Evolutionary conservation across 1,140 invertebrate genomes (phyloP).

Genomic region (Bombus sibiricus): DNA sequence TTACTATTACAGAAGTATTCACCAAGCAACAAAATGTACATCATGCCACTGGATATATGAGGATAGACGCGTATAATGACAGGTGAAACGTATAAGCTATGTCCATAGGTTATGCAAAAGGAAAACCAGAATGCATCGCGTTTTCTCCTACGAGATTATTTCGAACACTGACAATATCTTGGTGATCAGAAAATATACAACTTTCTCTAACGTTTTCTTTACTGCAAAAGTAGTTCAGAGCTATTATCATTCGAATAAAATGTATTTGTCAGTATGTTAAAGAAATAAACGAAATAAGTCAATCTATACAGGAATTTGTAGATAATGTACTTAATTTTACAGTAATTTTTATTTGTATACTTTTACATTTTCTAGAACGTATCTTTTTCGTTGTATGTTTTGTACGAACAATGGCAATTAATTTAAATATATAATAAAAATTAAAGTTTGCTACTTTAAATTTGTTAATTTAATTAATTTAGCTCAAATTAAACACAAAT

Average conservation of each 20-base stretch:
- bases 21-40: slow-evolving; percentile 14
- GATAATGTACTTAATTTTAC: no score
- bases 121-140: neutral
- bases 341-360: no score
- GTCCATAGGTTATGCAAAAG: neutral
- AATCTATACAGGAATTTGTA: no score
- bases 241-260: neutral
- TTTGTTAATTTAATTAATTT: no score
- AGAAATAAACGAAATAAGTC: no score
- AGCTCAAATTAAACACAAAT: no score
- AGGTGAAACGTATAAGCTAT: neutral
- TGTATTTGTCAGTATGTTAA: no score
- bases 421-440: no score
- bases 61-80: slow-evolving; percentile 4
- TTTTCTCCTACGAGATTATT: neutral
- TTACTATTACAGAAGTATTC: slow-evolving; percentile 19
- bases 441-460: no score
- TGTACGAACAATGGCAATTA: no score
- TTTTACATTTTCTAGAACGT: no score
- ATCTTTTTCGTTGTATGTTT: no score
- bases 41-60: neutral
- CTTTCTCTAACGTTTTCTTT: neutral
- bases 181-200: neutral
- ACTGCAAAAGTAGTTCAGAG: neutral
- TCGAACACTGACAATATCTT: neutral